Percentiles rank a stretch among this genome's conserved stretches.
These are phyloP conservation scores for Promerops cafer DNA, from an alignment of 2,113 vertebrate species.

Conservation along the genomic window DNA sequence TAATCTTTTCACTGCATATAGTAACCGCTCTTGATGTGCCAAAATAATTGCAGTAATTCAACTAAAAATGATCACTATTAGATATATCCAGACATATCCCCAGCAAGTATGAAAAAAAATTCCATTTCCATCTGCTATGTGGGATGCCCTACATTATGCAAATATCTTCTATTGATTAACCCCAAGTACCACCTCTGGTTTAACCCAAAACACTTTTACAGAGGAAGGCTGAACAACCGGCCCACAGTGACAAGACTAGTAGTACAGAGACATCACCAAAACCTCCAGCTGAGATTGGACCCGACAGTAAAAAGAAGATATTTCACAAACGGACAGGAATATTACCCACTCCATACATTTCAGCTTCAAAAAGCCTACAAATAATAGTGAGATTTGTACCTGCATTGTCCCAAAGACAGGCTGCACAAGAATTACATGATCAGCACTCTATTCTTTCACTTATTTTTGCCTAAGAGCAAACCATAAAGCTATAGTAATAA, in stretches of 20 bases:
- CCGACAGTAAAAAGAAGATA: background rate
- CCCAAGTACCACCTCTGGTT: background rate
- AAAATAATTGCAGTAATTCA: background rate
- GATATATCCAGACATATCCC: background rate
- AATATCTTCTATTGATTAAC: background rate
- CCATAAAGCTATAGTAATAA: background rate
- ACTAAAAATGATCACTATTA: background rate
- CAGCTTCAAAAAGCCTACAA: background rate
- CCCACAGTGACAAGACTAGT: background rate
- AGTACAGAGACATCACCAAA: background rate
- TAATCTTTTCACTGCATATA: background rate
- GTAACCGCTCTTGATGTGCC: background rate
- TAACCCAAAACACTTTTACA: background rate
- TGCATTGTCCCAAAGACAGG: background rate
- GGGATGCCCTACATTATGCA: background rate
- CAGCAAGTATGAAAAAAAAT: background rate
- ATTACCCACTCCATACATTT: background rate
- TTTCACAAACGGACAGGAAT: background rate
- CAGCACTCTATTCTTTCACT: background rate
- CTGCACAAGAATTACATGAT: background rate
- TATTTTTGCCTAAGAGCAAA: conserved; percentile 13
- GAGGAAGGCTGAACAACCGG: background rate
- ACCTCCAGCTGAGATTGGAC: background rate
- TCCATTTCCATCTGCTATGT: background rate
- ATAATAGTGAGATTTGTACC: background rate